Percentiles rank a stretch among this genome's conserved stretches.
phyloP scores from a whole-genome alignment of 2,113 vertebrate species.

The Sus scrofa region T2T-Sscrofa CM000824.6:139561001-139561500 shows the following conservation, averaged over 20 bases:
- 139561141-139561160: not conserved
- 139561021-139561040: too few relatives aligned
- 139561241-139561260: not conserved
- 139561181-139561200: not conserved
- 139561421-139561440: not conserved
- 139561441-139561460: not conserved
- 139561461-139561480: not conserved
- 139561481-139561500: not conserved
- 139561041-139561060: too few relatives aligned
- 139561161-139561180: too few relatives aligned
- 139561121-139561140: not conserved
- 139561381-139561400: not conserved
- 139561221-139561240: not conserved
- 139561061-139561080: too few relatives aligned
- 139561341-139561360: not conserved
- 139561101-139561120: not conserved
- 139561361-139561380: not conserved
- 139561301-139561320: not conserved
- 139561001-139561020: too few relatives aligned
- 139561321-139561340: not conserved
- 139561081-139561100: not conserved
- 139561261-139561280: not conserved
- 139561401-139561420: not conserved
- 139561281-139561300: not conserved
- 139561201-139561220: not conserved